Percentiles rank a stretch among this genome's conserved stretches.
These are phyloP conservation scores for Heliornis fulica DNA, from an alignment of 2,113 vertebrate genomes.

Conservation along the genomic window DNA sequence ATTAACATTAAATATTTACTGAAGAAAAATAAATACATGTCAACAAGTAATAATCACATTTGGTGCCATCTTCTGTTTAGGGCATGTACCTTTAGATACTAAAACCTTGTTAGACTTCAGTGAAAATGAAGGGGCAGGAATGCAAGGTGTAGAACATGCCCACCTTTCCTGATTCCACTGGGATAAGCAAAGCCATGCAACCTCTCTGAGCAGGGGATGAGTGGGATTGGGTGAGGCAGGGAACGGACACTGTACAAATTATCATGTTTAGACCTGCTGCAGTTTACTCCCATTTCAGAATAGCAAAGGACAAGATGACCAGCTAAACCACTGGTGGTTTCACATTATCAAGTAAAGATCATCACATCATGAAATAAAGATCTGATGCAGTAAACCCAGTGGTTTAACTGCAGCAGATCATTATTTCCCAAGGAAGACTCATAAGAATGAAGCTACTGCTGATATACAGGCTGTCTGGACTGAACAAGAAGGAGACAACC, in stretches of 20 bases:
- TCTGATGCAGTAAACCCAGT: background rate
- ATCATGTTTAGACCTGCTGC: background rate
- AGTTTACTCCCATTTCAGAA: background rate
- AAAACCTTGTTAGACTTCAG: background rate
- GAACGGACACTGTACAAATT: rapidly evolving
- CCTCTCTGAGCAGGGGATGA: background rate
- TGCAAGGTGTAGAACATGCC: background rate
- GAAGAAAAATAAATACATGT: background rate
- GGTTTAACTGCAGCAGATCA: background rate
- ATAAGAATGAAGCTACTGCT: background rate
- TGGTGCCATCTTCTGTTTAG: background rate
- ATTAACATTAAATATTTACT: constrained; percentile 4
- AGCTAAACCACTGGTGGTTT: background rate
- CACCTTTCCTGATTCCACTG: background rate
- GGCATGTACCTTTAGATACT: background rate
- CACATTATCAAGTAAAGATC: background rate
- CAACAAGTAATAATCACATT: background rate
- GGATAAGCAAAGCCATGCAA: background rate
- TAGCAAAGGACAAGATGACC: background rate
- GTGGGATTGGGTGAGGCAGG: background rate
- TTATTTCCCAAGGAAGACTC: background rate
- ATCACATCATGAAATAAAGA: background rate
- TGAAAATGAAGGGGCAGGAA: background rate
- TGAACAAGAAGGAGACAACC: background rate
- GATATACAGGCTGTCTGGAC: background rate